Evolutionary conservation across 2,113 vertebrate species (phyloP).

Genomic region (Cephalopterus ornatus): DNA sequence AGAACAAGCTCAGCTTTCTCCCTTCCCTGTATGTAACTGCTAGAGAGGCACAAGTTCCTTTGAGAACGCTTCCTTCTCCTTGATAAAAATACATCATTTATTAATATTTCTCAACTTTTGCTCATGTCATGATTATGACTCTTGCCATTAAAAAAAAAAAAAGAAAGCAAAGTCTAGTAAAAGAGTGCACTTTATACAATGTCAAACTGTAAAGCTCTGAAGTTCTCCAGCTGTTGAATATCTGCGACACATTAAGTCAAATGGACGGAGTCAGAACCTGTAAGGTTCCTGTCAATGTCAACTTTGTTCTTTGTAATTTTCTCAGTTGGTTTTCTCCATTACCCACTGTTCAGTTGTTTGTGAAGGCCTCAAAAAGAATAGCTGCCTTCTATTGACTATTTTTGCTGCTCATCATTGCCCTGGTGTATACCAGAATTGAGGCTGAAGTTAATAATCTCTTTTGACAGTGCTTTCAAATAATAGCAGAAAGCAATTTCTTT

Average conservation of each 20-base stretch:
- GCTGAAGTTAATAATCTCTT: not conserved
- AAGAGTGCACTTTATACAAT: not conserved
- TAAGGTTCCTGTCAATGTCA: constrained; percentile 1
- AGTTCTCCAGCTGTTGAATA: not conserved
- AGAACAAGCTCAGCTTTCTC: not conserved
- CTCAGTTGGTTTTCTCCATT: constrained; percentile 30
- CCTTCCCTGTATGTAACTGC: not conserved
- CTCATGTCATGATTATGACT: not conserved
- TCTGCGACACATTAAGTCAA: not conserved
- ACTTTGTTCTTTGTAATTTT: constrained; percentile 9
- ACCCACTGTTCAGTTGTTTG: not conserved
- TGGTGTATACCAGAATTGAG: not conserved
- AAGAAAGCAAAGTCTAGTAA: not conserved
- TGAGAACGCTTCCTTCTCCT: not conserved
- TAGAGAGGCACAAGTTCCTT: not conserved
- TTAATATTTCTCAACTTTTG: not conserved
- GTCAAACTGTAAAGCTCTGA: not conserved
- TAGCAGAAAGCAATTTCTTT: not conserved
- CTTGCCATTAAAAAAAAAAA: not conserved
- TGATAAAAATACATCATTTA: not conserved
- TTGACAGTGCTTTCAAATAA: not conserved
- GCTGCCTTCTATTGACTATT: not conserved
- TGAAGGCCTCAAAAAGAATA: not conserved
- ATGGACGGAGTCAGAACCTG: not conserved
- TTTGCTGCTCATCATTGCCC: not conserved